A percentile compares a stretch with the other conserved stretches of the same genome.
phyloP scores from a whole-genome alignment of 2,888 invertebrate genomes.

The Carabus problematicus region DNA sequence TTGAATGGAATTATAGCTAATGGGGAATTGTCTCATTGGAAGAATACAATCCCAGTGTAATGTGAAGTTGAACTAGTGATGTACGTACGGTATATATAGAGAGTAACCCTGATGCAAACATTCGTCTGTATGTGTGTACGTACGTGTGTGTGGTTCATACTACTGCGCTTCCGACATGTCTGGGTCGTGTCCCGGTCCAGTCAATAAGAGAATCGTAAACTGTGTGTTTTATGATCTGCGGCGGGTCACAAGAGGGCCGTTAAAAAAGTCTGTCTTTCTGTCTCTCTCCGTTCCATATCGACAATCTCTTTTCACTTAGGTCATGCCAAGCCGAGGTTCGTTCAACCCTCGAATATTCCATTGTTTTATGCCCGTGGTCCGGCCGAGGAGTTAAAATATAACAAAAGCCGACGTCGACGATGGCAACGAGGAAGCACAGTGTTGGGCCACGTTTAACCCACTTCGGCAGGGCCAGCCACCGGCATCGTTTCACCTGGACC shows the following conservation, averaged over 20 bases:
- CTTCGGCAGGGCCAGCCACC: constrained; percentile 8
- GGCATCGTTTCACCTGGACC: too few species aligned
- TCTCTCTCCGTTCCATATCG: constrained; percentile 5
- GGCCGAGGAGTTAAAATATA: constrained; percentile 14
- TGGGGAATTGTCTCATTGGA: too few species aligned
- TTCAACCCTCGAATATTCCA: constrained; percentile 37
- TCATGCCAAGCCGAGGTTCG: constrained; percentile 24
- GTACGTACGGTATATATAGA: too few species aligned
- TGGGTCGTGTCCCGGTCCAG: constrained; percentile 19
- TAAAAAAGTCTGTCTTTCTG: neutral
- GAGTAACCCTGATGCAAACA: too few species aligned
- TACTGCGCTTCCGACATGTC: constrained; percentile 7
- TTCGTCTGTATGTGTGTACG: neutral
- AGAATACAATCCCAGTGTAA: too few species aligned
- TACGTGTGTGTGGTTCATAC: neutral
- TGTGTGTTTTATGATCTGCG: constrained; percentile 16
- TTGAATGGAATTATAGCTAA: too few species aligned
- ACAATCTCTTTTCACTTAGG: constrained; percentile 12
- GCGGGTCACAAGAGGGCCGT: constrained; percentile 2
- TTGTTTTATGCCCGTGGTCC: constrained; percentile 24
- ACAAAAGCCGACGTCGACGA: constrained; percentile 3
- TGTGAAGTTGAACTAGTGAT: too few species aligned
- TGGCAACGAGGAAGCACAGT: constrained; percentile 5
- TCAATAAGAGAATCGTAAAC: constrained; percentile 19
- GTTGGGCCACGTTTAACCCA: constrained; percentile 24